Evolutionary conservation across 2,888 invertebrate genomes (phyloP).

Genomic region (Microctonus hyperodae): DNA sequence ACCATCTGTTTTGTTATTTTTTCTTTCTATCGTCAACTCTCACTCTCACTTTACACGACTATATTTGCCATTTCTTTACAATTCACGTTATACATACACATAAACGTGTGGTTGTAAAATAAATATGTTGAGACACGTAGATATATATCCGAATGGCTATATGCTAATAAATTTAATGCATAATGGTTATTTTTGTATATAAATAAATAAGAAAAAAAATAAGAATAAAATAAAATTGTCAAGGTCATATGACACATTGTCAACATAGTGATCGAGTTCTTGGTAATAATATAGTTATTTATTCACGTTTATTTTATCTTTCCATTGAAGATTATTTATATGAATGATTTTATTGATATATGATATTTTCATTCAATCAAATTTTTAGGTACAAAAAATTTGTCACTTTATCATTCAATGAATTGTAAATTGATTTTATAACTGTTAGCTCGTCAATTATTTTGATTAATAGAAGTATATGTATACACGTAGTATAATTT

Average conservation of each 20-base stretch:
- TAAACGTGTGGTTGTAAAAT: neutral
- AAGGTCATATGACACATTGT: neutral
- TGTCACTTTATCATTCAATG: too few species aligned
- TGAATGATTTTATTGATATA: neutral
- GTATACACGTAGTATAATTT: too few species aligned
- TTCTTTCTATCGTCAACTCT: neutral
- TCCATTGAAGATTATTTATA: neutral
- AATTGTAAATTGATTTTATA: too few species aligned
- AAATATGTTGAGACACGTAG: neutral
- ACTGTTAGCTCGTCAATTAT: too few species aligned
- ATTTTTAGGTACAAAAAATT: too few species aligned
- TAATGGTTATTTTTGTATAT: neutral
- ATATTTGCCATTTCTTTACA: slow-evolving; percentile 1
- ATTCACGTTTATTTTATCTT: neutral
- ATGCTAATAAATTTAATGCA: neutral
- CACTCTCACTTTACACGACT: neutral
- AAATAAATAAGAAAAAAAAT: too few species aligned
- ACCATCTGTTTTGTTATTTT: neutral
- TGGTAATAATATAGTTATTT: neutral
- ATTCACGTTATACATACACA: neutral
- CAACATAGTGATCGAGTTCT: neutral
- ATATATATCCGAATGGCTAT: neutral
- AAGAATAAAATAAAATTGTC: neutral
- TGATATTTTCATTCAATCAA: too few species aligned
- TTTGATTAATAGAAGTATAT: too few species aligned